Base-by-base conservation (phyloP, 2,113 vertebrate species). In the Phrynosoma blainvillii region DNA sequence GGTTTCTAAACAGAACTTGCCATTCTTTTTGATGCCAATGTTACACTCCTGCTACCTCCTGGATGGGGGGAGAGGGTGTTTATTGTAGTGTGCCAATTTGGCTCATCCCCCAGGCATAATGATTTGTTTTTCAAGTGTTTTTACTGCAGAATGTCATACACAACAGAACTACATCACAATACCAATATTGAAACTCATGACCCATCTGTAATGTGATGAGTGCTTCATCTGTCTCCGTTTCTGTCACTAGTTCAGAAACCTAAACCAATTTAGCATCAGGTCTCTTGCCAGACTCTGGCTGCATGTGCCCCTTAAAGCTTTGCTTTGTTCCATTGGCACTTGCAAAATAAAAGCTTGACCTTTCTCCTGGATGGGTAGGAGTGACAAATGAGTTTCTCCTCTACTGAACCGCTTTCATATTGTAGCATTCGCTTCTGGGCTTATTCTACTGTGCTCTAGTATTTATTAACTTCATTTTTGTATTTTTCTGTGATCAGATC, bases 181-280 rank as follows among this genome's bases (percentile, higher is more conserved):
- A 86, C 47, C 47, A 89, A 42, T 74, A 88, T 40, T 1, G 1
- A 74, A 87, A 86, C 0, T 1, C 87, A 84, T 0, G 3, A 25
- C 6, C 82, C 42, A 62, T 32, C 59, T n/a, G 27, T 82, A 90
- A 89, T 21, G 7, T 71, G 71, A 47, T 84, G 16, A 85, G 5
- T 5, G 82, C 89, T 90, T 92, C 27, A 89, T 75, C 70, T 87
- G 40, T 70, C 20, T 91, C 3, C 6, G n/a, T 88, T 89, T 90
- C 75, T 90, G 71, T 66, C 0, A 0, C 73, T 89, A 80, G 54
- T 16, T 84, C 59, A 88, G 42, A 86, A 92, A 4, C 11, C 30
- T 42, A 77, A 78, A 94, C 47, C 42, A 85, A 54, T 82, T 82
- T 84, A 88, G 6, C 11, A 36, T 16, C n/a, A 74, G 84, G 8